These are phyloP conservation scores for Brachyptera putata DNA, from an alignment of 2,888 invertebrate genomes.

Conservation along the genomic window DNA sequence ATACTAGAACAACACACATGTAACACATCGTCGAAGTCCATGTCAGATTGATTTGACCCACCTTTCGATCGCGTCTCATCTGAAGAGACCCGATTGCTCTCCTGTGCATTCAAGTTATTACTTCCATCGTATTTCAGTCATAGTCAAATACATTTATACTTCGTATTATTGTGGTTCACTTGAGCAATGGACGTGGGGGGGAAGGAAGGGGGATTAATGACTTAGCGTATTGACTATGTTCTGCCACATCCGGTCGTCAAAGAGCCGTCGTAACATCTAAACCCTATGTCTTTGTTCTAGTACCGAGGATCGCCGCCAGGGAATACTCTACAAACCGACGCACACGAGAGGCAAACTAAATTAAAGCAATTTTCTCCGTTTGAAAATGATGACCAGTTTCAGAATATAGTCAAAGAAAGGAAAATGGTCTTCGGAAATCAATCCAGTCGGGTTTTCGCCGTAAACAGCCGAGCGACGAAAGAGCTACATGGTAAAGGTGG, in stretches of 20 bases:
- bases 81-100: too few relatives aligned
- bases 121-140: too few relatives aligned
- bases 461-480: slow-evolving; percentile 2
- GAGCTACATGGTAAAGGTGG: slow-evolving; percentile 14
- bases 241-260: slow-evolving; percentile 11
- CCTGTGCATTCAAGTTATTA: too few relatives aligned
- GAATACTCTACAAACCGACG: slow-evolving; percentile 5
- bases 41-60: too few relatives aligned
- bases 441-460: neutral
- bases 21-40: too few relatives aligned
- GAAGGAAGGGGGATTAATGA: too few relatives aligned
- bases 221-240: slow-evolving; percentile 2
- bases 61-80: too few relatives aligned
- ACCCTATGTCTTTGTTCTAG: neutral
- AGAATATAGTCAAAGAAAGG: neutral
- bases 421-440: slow-evolving; percentile 8
- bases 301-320: neutral
- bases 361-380: slow-evolving; percentile 16
- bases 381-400: neutral
- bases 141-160: too few relatives aligned
- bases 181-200: too few relatives aligned
- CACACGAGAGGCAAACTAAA: slow-evolving; percentile 18
- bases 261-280: slow-evolving; percentile 5
- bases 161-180: too few relatives aligned
- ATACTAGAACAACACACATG: too few relatives aligned